These are phyloP conservation scores for Cettia cetti DNA, from an alignment of 2,113 vertebrate genomes.

Conservation along the genomic window DNA sequence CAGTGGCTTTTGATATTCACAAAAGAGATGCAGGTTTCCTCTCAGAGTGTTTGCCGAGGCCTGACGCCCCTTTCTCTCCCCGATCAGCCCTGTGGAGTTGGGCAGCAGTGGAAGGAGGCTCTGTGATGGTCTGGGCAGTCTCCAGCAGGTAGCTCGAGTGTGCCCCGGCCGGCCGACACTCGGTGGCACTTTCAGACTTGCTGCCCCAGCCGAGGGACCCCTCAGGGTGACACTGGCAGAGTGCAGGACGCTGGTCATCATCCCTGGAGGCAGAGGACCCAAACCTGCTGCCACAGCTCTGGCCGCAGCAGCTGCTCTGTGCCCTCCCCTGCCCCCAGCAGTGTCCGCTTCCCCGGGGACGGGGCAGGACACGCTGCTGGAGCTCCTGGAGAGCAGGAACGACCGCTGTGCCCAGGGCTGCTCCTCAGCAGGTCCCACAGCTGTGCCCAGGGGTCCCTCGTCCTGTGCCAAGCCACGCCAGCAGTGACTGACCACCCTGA, in stretches of 20 bases:
- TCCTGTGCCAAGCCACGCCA: not conserved
- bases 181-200: accelerated
- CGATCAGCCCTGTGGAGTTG: accelerated
- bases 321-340: not conserved
- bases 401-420: accelerated
- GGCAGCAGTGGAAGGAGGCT: not conserved
- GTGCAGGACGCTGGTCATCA: not conserved
- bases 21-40: not conserved
- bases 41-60: not conserved
- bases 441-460: not conserved
- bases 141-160: not conserved
- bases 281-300: accelerated
- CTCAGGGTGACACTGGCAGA: not conserved
- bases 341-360: accelerated
- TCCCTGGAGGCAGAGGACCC: not conserved
- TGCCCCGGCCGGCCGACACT: accelerated
- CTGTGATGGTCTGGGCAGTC: not conserved
- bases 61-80: not conserved
- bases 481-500: not conserved
- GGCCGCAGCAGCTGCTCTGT: not conserved
- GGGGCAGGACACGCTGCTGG: not conserved
- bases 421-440: not conserved
- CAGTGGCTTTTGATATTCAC: not conserved
- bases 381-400: not conserved
- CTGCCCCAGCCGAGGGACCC: not conserved